These are phyloP conservation scores for Megaleporinus macrocephalus DNA, from an alignment of 2,113 vertebrate species.

Conservation along the genomic window DNA sequence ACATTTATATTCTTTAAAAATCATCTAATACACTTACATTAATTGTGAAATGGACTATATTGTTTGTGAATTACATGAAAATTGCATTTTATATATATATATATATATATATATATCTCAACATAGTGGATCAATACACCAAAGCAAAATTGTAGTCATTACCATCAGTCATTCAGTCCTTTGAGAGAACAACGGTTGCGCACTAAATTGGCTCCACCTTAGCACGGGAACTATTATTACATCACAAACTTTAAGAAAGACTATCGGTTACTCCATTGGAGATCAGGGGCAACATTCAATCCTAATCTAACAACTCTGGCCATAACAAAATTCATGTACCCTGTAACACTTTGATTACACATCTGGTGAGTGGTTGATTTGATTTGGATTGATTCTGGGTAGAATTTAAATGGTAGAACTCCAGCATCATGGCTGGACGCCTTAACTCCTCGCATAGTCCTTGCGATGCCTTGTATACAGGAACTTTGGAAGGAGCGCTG, in stretches of 20 bases:
- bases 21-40: too few species aligned
- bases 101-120: too few species aligned
- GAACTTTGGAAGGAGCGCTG: not conserved
- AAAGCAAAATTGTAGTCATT: not conserved
- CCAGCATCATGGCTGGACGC: too few species aligned
- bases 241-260: too few species aligned
- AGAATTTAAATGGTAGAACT: too few species aligned
- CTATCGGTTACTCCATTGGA: not conserved
- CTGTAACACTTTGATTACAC: not conserved
- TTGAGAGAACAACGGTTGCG: not conserved
- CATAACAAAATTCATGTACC: not conserved
- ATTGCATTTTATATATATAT: too few species aligned
- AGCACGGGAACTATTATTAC: not conserved
- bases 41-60: too few species aligned
- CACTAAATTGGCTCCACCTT: not conserved
- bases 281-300: not conserved
- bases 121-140: not conserved
- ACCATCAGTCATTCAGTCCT: not conserved
- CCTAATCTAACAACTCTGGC: not conserved
- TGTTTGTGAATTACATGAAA: too few species aligned
- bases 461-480: too few species aligned
- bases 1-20: too few species aligned
- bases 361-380: not conserved
- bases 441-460: too few species aligned
- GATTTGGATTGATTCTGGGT: too few species aligned